Conservation (phyloP, 2,113 vertebrate genomes). For the Microcebus griseorufus region DNA sequence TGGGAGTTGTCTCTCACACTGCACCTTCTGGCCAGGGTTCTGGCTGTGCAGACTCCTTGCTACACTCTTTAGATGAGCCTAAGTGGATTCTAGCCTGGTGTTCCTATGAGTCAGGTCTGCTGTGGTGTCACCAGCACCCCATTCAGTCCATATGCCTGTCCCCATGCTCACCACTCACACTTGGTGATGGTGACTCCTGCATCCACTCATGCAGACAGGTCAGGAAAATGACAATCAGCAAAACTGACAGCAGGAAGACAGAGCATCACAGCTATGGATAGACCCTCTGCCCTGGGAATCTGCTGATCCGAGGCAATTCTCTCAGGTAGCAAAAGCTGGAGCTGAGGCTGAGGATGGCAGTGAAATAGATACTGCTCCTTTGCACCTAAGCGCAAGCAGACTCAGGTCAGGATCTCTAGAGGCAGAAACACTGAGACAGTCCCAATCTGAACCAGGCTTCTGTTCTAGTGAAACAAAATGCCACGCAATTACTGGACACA, state of each 20-base stretch:
- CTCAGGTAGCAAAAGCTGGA: neutral
- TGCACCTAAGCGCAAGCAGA: fast-evolving
- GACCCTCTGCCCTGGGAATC: neutral
- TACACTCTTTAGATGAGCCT: neutral
- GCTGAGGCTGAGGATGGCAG: fast-evolving
- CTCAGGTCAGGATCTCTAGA: neutral
- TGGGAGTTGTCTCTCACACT: neutral
- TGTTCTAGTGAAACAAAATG: neutral
- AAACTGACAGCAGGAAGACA: neutral
- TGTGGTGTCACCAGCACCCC: too few relatives aligned
- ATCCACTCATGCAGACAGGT: neutral
- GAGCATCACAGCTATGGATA: neutral
- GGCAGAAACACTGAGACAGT: neutral
- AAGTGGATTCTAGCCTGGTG: neutral
- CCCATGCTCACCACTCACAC: neutral
- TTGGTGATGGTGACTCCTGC: too few relatives aligned
- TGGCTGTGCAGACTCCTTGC: neutral
- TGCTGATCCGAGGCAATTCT: neutral
- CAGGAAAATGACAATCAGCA: neutral
- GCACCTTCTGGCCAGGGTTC: neutral
- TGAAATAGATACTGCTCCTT: neutral
- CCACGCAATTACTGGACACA: neutral
- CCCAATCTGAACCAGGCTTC: neutral
- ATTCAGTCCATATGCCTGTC: neutral
- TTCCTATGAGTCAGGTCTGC: neutral